These are phyloP conservation scores for Conops quadrifasciatus DNA, from an alignment of 2,888 invertebrate genomes.

Conservation along the genomic window DNA sequence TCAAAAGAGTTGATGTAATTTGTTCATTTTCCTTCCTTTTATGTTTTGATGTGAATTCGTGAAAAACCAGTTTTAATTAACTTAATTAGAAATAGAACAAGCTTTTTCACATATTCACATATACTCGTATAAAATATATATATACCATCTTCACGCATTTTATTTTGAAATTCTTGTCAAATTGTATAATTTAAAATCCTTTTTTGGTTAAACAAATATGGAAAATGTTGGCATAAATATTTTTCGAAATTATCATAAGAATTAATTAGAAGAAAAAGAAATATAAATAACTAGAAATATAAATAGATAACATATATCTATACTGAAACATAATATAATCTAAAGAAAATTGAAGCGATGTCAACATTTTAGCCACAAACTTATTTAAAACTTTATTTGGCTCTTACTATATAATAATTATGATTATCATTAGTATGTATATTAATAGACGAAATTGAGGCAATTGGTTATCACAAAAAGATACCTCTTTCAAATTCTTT, in stretches of 20 bases:
- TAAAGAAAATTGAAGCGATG: constrained; percentile 58
- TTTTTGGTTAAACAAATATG: constrained; percentile 45
- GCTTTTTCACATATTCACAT: neutral
- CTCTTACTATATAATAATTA: constrained; percentile 24
- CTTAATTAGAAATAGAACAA: neutral
- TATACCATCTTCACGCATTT: neutral
- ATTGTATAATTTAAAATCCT: constrained; percentile 19
- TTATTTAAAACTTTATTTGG: constrained; percentile 40
- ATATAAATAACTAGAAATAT: constrained; percentile 36
- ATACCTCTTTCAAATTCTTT: neutral
- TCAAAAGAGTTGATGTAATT: neutral
- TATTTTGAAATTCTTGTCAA: neutral
- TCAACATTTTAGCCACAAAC: constrained; percentile 64
- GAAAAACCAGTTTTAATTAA: neutral
- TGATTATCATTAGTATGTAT: neutral
- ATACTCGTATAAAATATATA: neutral
- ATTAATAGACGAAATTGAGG: neutral
- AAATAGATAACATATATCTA: constrained; percentile 33
- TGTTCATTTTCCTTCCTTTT: neutral
- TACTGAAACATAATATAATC: constrained; percentile 28
- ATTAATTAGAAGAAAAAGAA: constrained; percentile 38
- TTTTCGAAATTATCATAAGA: constrained; percentile 48
- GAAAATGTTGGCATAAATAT: constrained; percentile 63
- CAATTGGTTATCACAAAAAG: neutral
- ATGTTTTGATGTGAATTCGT: constrained; percentile 18